Evolutionary conservation across 2,797 vertebrate species (phyloP).

Genomic region (Podargus strigoides): DNA sequence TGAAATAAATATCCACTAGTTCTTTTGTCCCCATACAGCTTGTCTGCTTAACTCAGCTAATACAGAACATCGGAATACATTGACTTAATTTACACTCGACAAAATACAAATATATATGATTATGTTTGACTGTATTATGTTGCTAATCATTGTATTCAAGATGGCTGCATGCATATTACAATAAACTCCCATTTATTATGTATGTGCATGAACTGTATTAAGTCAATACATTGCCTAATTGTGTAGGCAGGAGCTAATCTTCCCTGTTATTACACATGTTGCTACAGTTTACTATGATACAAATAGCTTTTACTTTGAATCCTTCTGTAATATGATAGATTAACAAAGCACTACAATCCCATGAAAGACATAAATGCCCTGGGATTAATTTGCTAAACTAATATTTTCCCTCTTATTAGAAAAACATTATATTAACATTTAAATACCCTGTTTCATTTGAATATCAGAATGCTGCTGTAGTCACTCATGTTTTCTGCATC

Average conservation of each 20-base stretch:
- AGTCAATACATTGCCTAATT: background rate
- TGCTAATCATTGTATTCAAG: background rate
- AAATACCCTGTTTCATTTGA: conserved; percentile 11
- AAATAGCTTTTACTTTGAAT: background rate
- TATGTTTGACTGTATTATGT: background rate
- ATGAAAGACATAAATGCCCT: background rate
- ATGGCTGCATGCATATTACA: background rate
- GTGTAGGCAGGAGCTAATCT: conserved; percentile 9
- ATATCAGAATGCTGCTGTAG: background rate
- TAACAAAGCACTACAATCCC: background rate
- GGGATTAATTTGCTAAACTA: conserved; percentile 8
- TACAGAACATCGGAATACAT: background rate
- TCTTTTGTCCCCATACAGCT: background rate
- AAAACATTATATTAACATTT: conserved; percentile 1
- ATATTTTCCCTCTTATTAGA: background rate
- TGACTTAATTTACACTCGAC: background rate
- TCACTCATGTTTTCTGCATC: background rate
- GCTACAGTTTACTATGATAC: background rate
- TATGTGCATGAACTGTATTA: background rate
- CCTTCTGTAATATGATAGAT: background rate
- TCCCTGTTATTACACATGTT: background rate
- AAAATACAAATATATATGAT: background rate
- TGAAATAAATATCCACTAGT: background rate
- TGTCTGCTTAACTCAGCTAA: background rate
- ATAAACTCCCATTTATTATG: conserved; percentile 1